A percentile compares a stretch with the other conserved stretches of the same genome.
Evolutionary conservation across 2,113 vertebrate genomes (phyloP).

Genomic region (Syngnathoides biaculeatus): DNA sequence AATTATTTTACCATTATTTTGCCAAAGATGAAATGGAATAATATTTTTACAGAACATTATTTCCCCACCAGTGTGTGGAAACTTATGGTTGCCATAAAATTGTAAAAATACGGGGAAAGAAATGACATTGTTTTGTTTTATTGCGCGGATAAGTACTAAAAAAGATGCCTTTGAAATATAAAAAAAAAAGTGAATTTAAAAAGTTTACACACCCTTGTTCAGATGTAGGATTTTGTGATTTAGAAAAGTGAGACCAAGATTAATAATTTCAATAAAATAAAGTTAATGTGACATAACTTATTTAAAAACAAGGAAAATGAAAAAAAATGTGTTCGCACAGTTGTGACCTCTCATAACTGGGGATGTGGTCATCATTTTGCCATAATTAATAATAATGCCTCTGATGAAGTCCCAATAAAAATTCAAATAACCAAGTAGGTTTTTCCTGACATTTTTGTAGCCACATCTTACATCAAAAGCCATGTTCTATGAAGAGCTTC

Average conservation of each 20-base stretch:
- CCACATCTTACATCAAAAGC: background rate
- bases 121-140: background rate
- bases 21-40: slow-evolving; percentile 22
- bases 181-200: background rate
- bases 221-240: background rate
- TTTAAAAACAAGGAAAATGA: background rate
- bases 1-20: slow-evolving; percentile 46
- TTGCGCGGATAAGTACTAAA: background rate
- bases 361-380: background rate
- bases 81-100: background rate
- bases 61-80: background rate
- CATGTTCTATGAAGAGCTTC: background rate
- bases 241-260: background rate
- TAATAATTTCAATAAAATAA: background rate
- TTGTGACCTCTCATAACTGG: too few species aligned
- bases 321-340: background rate
- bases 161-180: background rate
- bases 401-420: background rate
- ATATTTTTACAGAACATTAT: slow-evolving; percentile 16
- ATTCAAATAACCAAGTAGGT: too few species aligned
- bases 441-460: background rate
- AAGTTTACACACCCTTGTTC: background rate
- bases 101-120: background rate
- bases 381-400: background rate
- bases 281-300: too few species aligned